phyloP scores from a whole-genome alignment of 2,113 vertebrate genomes.

The Elephas maximus region DNA sequence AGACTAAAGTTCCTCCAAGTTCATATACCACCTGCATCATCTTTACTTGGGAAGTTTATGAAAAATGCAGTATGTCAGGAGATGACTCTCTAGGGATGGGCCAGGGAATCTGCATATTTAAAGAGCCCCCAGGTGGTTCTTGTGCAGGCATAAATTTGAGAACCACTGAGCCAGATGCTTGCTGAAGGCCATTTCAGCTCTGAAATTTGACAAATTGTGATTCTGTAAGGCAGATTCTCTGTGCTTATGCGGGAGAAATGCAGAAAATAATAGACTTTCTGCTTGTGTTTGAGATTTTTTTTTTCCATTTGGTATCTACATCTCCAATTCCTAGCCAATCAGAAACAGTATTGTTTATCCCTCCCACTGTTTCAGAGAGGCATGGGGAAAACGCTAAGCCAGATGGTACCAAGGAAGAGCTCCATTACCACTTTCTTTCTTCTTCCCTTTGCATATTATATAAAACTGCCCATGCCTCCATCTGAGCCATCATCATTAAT shows the following conservation, averaged over 20 bases:
- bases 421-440: constrained; percentile 61
- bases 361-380: constrained; percentile 50
- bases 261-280: constrained; percentile 54
- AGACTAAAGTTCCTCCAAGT: neutral
- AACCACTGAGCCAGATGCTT: constrained; percentile 38
- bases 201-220: constrained; percentile 39
- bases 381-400: constrained; percentile 43
- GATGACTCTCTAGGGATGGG: neutral
- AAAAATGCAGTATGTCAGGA: constrained; percentile 19
- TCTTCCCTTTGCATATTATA: constrained; percentile 57
- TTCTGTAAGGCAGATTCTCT: constrained; percentile 12
- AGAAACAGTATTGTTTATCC: constrained; percentile 62
- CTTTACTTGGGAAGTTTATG: neutral
- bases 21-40: neutral
- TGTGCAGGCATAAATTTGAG: neutral
- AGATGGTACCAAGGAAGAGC: constrained; percentile 72
- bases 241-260: constrained; percentile 29
- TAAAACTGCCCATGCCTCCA: constrained; percentile 58
- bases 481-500: constrained; percentile 68
- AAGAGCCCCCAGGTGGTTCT: constrained; percentile 10
- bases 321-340: constrained; percentile 45
- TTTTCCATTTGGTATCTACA: constrained; percentile 57
- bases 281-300: constrained; percentile 54
- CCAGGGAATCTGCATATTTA: constrained; percentile 15
- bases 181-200: neutral